phyloP scores from a whole-genome alignment of 2,797 vertebrate genomes.

The Kryptopterus vitreolus region DNA sequence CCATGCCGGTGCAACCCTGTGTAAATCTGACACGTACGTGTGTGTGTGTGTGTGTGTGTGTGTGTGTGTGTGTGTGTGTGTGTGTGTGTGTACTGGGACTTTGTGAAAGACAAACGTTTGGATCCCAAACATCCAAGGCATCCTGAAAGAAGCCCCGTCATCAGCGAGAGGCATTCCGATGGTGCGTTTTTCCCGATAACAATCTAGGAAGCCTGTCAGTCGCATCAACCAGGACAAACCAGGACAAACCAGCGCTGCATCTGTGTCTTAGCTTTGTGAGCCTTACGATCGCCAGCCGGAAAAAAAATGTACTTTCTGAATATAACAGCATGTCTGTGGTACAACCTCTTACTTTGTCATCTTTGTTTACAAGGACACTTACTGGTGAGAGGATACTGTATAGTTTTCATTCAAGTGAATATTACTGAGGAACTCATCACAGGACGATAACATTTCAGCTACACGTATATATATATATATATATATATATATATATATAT shows the following conservation, averaged over 20 bases:
- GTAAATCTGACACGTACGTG: constrained; percentile 35
- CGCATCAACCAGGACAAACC: constrained; percentile 22
- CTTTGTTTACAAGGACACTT: constrained; percentile 17
- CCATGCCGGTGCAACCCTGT: constrained; percentile 18
- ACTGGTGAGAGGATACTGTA: constrained; percentile 17
- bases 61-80: too few species aligned
- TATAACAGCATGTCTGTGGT: constrained; percentile 19
- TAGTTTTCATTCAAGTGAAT: constrained; percentile 12
- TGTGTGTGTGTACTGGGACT: constrained; percentile 46
- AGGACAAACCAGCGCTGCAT: constrained; percentile 39
- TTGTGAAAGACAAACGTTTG: constrained; percentile 54
- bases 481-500: constrained; percentile 51
- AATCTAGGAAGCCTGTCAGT: constrained; percentile 59
- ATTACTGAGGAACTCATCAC: constrained; percentile 32
- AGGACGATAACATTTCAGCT: constrained; percentile 14
- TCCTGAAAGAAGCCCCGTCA: constrained; percentile 51
- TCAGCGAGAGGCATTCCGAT: constrained; percentile 47
- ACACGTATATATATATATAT: constrained; percentile 51
- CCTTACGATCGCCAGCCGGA: constrained; percentile 42
- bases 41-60: too few species aligned
- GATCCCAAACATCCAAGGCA: constrained; percentile 53
- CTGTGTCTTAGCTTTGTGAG: constrained; percentile 50
- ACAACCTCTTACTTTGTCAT: constrained; percentile 24
- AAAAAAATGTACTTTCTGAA: constrained; percentile 10
- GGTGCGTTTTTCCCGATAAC: constrained; percentile 52